These are phyloP conservation scores for Fregata magnificens DNA, from an alignment of 2,113 vertebrate genomes.

Conservation along the genomic window DNA sequence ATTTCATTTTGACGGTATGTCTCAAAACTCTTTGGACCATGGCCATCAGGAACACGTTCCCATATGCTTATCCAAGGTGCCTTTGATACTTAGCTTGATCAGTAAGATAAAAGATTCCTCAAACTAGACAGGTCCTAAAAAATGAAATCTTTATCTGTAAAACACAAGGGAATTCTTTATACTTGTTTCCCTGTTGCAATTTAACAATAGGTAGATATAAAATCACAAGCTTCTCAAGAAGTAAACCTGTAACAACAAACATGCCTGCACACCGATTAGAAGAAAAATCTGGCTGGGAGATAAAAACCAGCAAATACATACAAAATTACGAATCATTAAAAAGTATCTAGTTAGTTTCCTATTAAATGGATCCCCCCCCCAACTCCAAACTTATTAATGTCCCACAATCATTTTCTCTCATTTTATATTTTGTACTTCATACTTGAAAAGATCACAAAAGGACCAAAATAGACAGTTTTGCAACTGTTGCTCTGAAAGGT, in stretches of 20 bases:
- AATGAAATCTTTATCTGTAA: background rate
- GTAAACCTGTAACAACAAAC: background rate
- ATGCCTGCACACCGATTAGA: background rate
- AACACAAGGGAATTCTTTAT: background rate
- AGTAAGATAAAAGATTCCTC: background rate
- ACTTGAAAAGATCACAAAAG: background rate
- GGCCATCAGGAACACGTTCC: background rate
- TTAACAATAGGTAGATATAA: background rate
- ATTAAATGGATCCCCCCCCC: background rate
- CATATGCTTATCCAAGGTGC: background rate
- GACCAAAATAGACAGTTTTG: background rate
- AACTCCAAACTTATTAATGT: background rate
- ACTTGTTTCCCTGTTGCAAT: background rate
- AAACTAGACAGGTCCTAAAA: background rate
- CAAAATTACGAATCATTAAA: background rate
- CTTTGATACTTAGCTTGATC: background rate
- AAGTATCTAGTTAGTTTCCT: background rate
- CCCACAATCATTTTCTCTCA: background rate
- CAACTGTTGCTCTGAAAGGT: background rate
- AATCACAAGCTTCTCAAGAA: background rate
- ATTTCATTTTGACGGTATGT: background rate
- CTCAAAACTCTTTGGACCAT: background rate
- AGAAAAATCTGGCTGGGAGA: background rate
- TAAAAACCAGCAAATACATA: background rate
- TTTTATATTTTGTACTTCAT: background rate